phyloP scores from a whole-genome alignment of 2,888 invertebrate species.

The Mythimna loreyi region DNA sequence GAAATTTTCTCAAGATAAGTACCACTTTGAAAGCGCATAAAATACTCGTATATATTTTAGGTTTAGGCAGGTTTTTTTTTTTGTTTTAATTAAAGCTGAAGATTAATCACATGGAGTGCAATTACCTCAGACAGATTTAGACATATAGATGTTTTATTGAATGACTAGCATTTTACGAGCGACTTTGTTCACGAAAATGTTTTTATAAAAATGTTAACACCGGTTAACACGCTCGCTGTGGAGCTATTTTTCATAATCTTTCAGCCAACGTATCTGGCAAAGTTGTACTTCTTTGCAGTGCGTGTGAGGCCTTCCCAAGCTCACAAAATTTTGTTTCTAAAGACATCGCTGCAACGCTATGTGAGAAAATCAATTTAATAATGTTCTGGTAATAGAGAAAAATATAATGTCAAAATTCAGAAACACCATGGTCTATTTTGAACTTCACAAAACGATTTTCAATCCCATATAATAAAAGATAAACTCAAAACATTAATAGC shows the following conservation, averaged over 20 bases:
- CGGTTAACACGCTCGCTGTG: no score
- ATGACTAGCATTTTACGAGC: neutral
- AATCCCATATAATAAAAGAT: neutral
- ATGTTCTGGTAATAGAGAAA: neutral
- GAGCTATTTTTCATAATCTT: no score
- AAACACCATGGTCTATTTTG: neutral
- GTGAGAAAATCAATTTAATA: no score
- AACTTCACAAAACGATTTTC: neutral
- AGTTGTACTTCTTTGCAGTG: no score
- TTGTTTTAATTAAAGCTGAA: slow-evolving; percentile 1
- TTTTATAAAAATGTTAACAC: no score
- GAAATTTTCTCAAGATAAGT: slow-evolving; percentile 10
- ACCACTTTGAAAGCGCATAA: neutral
- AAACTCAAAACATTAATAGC: slow-evolving; percentile 4
- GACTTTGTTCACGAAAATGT: no score
- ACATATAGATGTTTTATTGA: neutral
- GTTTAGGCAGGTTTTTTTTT: neutral
- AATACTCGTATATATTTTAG: slow-evolving; percentile 3
- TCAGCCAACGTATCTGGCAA: no score
- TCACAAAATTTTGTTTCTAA: no score
- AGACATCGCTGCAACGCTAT: no score
- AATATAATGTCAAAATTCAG: neutral
- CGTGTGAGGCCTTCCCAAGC: no score
- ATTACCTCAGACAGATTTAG: neutral
- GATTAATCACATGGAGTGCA: neutral